Percentiles rank a stretch among this genome's conserved stretches.
These are phyloP conservation scores for Montipora sp. DNA, from an alignment of 64 coral and sea anemone species.

Conservation along the genomic window DNA sequence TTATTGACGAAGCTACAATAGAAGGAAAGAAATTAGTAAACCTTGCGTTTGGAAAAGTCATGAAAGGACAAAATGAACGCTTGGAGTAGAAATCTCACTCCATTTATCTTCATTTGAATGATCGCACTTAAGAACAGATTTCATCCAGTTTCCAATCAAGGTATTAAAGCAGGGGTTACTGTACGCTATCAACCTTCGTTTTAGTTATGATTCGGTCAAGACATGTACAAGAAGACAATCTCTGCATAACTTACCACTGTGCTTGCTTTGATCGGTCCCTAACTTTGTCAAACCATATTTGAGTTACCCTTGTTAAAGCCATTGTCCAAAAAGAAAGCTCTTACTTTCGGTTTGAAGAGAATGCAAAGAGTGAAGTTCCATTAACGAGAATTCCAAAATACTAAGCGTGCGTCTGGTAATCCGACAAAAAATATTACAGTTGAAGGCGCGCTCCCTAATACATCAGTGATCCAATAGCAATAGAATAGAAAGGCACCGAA, in stretches of 20 bases:
- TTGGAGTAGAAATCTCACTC: not conserved
- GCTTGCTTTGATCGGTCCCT: conserved; percentile 53
- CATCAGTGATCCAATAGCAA: not conserved
- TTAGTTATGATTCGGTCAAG: not conserved
- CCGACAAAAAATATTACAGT: not conserved
- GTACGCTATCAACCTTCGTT: not conserved
- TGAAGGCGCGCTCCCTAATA: no score
- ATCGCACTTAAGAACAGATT: not conserved
- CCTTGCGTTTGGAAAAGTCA: not conserved
- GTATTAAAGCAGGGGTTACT: not conserved
- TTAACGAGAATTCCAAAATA: not conserved
- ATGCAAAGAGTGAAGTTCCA: not conserved
- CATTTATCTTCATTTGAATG: not conserved
- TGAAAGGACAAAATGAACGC: not conserved
- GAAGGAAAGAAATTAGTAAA: not conserved
- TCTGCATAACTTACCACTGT: conserved; percentile 31
- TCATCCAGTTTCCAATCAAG: no score
- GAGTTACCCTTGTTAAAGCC: conserved; percentile 67
- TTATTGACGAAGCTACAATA: not conserved
- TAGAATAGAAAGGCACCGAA: not conserved
- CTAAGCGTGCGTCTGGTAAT: not conserved
- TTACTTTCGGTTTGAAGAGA: not conserved
- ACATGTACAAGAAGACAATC: not conserved
- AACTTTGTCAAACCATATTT: conserved; percentile 75
- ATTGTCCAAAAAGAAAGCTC: not conserved